Base-by-base conservation (phyloP, 1,140 invertebrate species). In the Leptonema lineaticorne region DNA sequence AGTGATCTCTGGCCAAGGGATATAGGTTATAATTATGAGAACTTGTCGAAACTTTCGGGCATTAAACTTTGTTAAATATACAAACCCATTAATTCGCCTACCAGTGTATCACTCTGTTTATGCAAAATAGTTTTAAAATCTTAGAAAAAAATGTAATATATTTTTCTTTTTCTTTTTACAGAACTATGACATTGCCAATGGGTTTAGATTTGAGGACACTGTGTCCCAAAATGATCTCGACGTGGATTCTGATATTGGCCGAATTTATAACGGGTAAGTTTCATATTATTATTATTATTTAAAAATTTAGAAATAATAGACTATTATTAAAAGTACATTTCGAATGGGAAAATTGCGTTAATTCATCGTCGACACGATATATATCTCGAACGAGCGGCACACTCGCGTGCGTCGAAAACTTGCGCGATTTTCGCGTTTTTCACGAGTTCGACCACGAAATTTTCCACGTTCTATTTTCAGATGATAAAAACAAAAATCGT, bases 241-340 rank as follows among this genome's bases (percentile, higher is more conserved):
- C 65, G 18, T 70, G 64, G 69, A 58, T 70, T 22, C 53, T 70
- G 20, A 70, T 70, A 29, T 63, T 70, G 18, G 60, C 69, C 14
- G 69, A 70, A 67, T 67, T 70, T n/a, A 62, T 70, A 22, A 70
- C 69, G 41, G 69, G 69, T 70, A 57, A 59, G 63, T 46, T n/a
- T 37, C 37, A 24, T 41, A 11, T 41, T 11, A 2, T 4, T 41
- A 9, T 11, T 2, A 9, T 41, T 16, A 29, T 53, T 48, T 63
- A 27, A 63, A 41, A 63, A 63, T 46, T 14, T 24, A 28, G 16
- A 41, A 63, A 29, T 46, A 63, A 63, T 46, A 8, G 33, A 2
- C 50, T 20, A 53, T 53, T 53, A 53, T 53, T 53, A 53, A 53
- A 53, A 53, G 27, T 22, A 26, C 50, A 53, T 53, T 53, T 26